phyloP scores from a whole-genome alignment of 2,113 vertebrate species.

The Alligator mississippiensis region DNA sequence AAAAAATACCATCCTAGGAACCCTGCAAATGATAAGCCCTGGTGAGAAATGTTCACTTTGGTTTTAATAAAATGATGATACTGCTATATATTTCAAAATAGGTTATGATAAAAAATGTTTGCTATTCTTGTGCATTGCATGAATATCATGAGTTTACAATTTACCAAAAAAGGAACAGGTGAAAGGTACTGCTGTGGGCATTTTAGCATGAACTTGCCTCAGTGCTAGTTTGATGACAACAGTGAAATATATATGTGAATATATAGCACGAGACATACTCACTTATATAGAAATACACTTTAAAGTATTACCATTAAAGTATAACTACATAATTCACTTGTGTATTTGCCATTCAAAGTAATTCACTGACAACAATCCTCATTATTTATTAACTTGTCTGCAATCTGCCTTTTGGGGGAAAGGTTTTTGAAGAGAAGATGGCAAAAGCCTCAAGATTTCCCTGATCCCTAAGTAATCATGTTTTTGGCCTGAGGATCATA shows the following conservation, averaged over 20 bases:
- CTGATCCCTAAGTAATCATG: background rate
- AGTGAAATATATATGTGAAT: background rate
- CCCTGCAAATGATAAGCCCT: background rate
- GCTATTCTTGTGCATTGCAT: background rate
- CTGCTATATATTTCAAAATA: background rate
- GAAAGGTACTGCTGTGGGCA: background rate
- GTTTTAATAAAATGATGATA: background rate
- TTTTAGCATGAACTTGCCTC: background rate
- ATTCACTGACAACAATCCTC: background rate
- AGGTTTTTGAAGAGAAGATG: background rate
- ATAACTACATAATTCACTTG: rapidly evolving
- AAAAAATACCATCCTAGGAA: background rate
- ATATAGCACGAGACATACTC: rapidly evolving
- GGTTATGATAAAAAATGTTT: background rate
- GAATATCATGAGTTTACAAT: background rate
- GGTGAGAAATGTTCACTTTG: no score
- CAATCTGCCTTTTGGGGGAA: background rate
- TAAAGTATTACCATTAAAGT: background rate
- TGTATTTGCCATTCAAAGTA: background rate
- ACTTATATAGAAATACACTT: background rate
- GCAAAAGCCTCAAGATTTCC: background rate
- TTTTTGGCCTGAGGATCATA: background rate
- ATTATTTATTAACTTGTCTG: background rate
- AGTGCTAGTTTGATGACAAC: background rate
- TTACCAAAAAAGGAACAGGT: background rate